A percentile compares a stretch with the other conserved stretches of the same genome.
phyloP scores from a whole-genome alignment of 2,797 vertebrate genomes.

The Gadopsis bispinosus region DNA sequence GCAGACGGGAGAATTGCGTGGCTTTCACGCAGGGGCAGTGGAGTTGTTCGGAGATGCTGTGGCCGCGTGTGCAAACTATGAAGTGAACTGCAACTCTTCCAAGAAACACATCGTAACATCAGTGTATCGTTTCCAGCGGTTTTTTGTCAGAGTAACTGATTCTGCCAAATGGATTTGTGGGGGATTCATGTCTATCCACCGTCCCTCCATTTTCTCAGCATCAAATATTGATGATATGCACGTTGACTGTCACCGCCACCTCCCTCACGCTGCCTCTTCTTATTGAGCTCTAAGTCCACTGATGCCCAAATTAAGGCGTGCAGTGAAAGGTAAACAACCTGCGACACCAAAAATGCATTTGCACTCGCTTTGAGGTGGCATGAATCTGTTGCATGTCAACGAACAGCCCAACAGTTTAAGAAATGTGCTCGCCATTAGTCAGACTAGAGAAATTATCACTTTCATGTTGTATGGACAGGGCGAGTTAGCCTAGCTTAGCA shows the following conservation, averaged over 20 bases:
- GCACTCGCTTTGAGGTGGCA: not conserved
- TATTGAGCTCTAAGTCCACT: conserved; percentile 27
- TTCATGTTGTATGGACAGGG: not conserved
- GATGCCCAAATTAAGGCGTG: conserved; percentile 26
- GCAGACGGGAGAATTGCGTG: conserved; percentile 54
- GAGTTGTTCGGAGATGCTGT: conserved; percentile 43
- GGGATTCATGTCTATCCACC: conserved; percentile 43
- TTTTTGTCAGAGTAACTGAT: conserved; percentile 48
- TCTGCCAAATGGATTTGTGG: conserved; percentile 32
- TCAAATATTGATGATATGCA: conserved; percentile 66
- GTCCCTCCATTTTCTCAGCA: conserved; percentile 51
- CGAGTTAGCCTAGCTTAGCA: not conserved
- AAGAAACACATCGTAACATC: conserved; percentile 37
- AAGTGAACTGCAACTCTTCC: conserved; percentile 25
- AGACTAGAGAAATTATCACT: not conserved
- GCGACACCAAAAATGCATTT: not conserved
- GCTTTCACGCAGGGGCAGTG: conserved; percentile 12
- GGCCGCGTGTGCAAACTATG: conserved; percentile 36
- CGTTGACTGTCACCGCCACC: conserved; percentile 45
- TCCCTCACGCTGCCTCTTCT: conserved; percentile 25
- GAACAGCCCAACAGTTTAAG: not conserved
- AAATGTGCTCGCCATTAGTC: not conserved
- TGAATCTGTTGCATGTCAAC: not conserved
- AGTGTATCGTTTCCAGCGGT: conserved; percentile 32
- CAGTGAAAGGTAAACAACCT: conserved; percentile 14